These are phyloP conservation scores for Solenopsis invicta DNA, from an alignment of 1,140 invertebrate genomes.

Conservation along the genomic window DNA sequence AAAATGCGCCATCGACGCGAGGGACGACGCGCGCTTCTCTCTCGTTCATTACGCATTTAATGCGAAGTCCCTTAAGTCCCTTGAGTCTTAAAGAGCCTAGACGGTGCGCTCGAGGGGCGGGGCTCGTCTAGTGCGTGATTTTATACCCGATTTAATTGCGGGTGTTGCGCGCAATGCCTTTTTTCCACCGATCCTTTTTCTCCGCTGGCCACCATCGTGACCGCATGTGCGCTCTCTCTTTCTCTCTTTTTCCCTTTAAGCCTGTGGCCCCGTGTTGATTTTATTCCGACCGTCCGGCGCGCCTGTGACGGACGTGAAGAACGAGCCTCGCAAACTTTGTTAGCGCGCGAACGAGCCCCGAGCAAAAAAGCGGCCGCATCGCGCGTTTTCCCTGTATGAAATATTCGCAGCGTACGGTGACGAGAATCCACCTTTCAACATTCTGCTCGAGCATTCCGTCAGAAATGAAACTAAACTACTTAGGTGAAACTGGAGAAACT, in stretches of 20 bases:
- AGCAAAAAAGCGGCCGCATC: not conserved
- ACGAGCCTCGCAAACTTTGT: slow-evolving; percentile 43
- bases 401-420: slow-evolving; percentile 16
- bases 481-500: not conserved
- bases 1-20: slow-evolving; percentile 46
- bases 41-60: slow-evolving; percentile 74
- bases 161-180: slow-evolving; percentile 29
- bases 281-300: not conserved
- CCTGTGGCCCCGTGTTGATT: slow-evolving; percentile 32
- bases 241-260: not conserved
- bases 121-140: slow-evolving; percentile 62
- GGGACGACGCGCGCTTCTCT: slow-evolving; percentile 37
- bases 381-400: slow-evolving; percentile 2
- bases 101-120: slow-evolving; percentile 43
- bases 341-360: not conserved
- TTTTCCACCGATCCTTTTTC: not conserved
- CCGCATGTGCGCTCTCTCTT: not conserved
- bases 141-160: slow-evolving; percentile 69
- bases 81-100: slow-evolving; percentile 1
- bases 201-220: not conserved
- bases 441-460: not conserved
- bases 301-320: slow-evolving; percentile 15
- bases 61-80: slow-evolving; percentile 37
- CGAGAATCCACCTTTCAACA: not conserved
- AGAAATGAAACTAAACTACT: not conserved